Evolutionary conservation across 2,113 vertebrate species (phyloP).

Genomic region (Pelobates fuscus): DNA sequence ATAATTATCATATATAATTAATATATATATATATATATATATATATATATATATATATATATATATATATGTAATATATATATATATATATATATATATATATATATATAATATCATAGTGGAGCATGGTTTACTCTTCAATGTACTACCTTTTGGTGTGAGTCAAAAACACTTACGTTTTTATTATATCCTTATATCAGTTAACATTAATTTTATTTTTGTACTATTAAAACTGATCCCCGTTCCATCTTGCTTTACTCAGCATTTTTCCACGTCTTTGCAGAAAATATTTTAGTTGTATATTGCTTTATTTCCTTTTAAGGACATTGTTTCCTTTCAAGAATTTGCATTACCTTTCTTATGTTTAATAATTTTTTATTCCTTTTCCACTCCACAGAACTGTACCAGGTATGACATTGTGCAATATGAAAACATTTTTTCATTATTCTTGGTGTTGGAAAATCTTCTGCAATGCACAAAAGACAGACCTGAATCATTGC

Average conservation of each 20-base stretch:
- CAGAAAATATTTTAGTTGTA: not conserved
- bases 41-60: too few relatives aligned
- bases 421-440: slow-evolving; percentile 80
- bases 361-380: slow-evolving; percentile 9
- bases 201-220: not conserved
- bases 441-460: slow-evolving; percentile 77
- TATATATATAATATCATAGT: slow-evolving; percentile 18
- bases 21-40: too few relatives aligned
- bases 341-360: not conserved
- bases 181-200: slow-evolving; percentile 39
- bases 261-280: slow-evolving; percentile 11
- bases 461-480: slow-evolving; percentile 67
- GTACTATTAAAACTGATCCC: not conserved
- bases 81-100: too few relatives aligned
- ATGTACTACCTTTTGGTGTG: slow-evolving; percentile 3
- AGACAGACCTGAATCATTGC: slow-evolving; percentile 26
- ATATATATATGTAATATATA: too few relatives aligned
- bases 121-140: slow-evolving; percentile 26
- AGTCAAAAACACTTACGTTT: slow-evolving; percentile 22
- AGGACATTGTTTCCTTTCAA: slow-evolving; percentile 5
- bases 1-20: too few relatives aligned
- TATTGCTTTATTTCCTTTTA: not conserved
- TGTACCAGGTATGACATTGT: slow-evolving; percentile 65
- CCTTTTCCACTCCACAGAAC: slow-evolving; percentile 60
- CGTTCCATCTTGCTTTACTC: too few relatives aligned